These are phyloP conservation scores for Bucorvus abyssinicus DNA, from an alignment of 2,797 vertebrate genomes.

Conservation along the genomic window DNA sequence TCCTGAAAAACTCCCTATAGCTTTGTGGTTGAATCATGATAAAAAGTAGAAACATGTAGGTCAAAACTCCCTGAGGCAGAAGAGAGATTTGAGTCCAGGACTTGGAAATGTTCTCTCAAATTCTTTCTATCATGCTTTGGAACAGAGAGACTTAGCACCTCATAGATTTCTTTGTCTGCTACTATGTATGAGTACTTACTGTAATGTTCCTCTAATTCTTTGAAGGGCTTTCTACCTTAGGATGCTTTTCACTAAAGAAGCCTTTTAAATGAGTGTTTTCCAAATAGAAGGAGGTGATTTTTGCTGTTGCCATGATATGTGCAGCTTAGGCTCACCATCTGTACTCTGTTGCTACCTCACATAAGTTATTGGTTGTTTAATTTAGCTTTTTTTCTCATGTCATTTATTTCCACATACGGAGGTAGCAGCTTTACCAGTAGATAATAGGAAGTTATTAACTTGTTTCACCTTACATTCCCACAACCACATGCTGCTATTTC, in stretches of 20 bases:
- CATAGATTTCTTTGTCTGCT: background rate
- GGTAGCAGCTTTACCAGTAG: conserved; percentile 22
- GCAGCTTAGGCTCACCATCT: conserved; percentile 16
- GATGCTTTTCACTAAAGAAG: background rate
- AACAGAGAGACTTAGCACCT: background rate
- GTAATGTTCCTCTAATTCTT: background rate
- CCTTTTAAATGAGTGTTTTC: background rate
- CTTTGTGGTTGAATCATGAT: background rate
- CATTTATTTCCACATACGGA: background rate
- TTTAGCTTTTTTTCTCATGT: conserved; percentile 11
- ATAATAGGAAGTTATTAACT: conserved; percentile 64
- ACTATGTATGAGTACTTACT: background rate
- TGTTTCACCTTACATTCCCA: conserved; percentile 49
- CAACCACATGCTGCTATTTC: conserved; percentile 33
- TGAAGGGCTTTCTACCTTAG: background rate
- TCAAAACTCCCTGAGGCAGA: background rate
- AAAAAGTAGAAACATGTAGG: background rate
- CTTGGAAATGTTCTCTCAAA: background rate
- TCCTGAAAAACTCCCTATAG: background rate
- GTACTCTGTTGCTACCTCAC: background rate
- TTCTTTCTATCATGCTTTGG: background rate
- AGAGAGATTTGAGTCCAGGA: background rate
- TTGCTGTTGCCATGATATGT: background rate
- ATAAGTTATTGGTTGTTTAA: conserved; percentile 35
- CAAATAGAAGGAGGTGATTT: background rate